Conservation (phyloP, 2,888 invertebrate species). For the Volucella inflata region DNA sequence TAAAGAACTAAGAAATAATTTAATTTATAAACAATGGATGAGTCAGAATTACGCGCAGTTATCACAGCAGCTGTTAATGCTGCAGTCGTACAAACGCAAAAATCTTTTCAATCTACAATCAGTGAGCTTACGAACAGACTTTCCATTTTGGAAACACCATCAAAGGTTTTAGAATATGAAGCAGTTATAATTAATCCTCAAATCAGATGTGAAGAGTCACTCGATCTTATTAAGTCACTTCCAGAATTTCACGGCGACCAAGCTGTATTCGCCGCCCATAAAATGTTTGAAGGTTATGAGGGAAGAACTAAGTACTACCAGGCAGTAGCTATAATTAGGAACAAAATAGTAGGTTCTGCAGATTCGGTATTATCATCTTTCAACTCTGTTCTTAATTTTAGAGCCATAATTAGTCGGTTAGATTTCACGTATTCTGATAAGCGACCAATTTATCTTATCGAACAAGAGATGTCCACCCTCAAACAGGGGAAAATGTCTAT, state of each 20-base stretch:
- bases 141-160: constrained; percentile 24
- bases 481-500: constrained; percentile 40
- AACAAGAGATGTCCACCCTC: constrained; percentile 6
- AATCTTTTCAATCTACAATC: constrained; percentile 16
- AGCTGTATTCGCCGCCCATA: constrained; percentile 56
- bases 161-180: constrained; percentile 8
- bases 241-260: constrained; percentile 35
- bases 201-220: constrained; percentile 8
- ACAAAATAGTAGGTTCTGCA: constrained; percentile 25
- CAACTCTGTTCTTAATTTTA: constrained; percentile 22
- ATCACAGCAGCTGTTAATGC: constrained; percentile 15
- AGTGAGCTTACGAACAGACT: constrained; percentile 28
- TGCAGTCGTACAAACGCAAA: constrained; percentile 15
- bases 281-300: constrained; percentile 43
- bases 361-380: constrained; percentile 16
- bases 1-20: constrained; percentile 13
- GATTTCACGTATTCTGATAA: constrained; percentile 13
- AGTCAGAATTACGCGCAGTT: constrained; percentile 10
- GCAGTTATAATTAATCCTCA: constrained; percentile 15
- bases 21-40: constrained; percentile 22
- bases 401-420: constrained; percentile 5
- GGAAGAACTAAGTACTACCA: constrained; percentile 57
- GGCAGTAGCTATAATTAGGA: constrained; percentile 48
- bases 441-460: constrained; percentile 14
- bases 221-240: constrained; percentile 16